A percentile compares a stretch with the other conserved stretches of the same genome.
Evolutionary conservation across 2,113 vertebrate species (phyloP).

Genomic region (Chlorodrepanis virens): DNA sequence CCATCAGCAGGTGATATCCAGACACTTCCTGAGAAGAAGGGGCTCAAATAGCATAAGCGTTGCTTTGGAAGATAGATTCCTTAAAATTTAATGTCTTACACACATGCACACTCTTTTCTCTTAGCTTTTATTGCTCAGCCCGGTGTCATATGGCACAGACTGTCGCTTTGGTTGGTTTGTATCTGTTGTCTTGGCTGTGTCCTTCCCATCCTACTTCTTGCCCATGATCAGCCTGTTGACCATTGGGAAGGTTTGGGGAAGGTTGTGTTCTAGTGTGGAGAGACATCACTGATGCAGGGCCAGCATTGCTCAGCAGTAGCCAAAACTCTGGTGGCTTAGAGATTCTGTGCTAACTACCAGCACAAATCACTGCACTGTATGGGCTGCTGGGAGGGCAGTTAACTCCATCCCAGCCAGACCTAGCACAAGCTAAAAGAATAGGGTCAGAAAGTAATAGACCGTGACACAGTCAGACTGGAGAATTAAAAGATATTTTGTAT

Average conservation of each 20-base stretch:
- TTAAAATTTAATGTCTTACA: neutral
- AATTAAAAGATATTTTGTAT: neutral
- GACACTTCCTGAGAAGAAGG: neutral
- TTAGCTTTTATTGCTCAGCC: neutral
- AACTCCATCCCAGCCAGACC: neutral
- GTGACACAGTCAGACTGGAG: neutral
- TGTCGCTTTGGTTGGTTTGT: neutral
- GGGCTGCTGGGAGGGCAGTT: neutral
- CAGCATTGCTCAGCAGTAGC: neutral
- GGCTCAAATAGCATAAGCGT: neutral
- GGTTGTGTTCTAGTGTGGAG: neutral
- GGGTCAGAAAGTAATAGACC: neutral
- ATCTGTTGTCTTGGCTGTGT: neutral
- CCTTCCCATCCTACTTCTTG: neutral
- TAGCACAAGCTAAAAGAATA: neutral
- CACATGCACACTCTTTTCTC: neutral
- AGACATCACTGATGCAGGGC: neutral
- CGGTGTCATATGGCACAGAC: rapidly evolving
- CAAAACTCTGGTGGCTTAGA: neutral
- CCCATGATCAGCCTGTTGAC: neutral
- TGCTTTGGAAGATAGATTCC: neutral
- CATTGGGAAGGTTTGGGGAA: neutral
- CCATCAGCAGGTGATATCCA: neutral
- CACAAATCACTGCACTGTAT: neutral
- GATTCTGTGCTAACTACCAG: neutral